Evolutionary conservation across 2,797 vertebrate genomes (phyloP).

Genomic region (Melanotaenia maccullochi): DNA sequence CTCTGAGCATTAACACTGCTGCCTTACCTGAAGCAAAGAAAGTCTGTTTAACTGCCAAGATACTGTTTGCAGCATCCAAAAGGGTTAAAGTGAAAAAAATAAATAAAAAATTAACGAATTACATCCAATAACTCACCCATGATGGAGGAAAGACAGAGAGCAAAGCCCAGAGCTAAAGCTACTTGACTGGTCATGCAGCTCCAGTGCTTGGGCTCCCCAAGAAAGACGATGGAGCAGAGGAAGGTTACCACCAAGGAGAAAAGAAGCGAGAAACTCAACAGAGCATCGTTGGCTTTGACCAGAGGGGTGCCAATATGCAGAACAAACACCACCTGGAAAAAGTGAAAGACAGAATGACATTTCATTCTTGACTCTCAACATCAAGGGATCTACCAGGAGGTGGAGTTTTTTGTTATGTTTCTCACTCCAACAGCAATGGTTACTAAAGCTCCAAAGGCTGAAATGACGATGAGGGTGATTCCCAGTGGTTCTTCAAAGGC

Average conservation of each 20-base stretch:
- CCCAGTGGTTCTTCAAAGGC: slow-evolving; percentile 87
- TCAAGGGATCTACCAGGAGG: background rate
- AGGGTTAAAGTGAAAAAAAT: background rate
- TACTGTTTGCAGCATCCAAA: background rate
- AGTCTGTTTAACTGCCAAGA: background rate
- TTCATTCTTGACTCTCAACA: background rate
- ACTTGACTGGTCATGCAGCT: slow-evolving; percentile 89
- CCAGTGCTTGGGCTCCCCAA: slow-evolving; percentile 84
- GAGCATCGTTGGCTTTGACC: slow-evolving; percentile 82
- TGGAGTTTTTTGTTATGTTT: background rate
- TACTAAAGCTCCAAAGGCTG: slow-evolving; percentile 82
- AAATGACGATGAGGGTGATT: slow-evolving; percentile 85
- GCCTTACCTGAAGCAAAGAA: slow-evolving; percentile 78
- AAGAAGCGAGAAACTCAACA: slow-evolving; percentile 85
- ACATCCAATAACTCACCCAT: slow-evolving; percentile 74
- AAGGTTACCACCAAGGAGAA: slow-evolving; percentile 85
- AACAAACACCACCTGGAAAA: slow-evolving; percentile 78
- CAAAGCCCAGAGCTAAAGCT: slow-evolving; percentile 86
- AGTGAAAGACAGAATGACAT: background rate
- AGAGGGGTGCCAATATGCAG: slow-evolving; percentile 80
- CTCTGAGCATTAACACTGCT: slow-evolving; percentile 85
- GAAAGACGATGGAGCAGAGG: slow-evolving; percentile 86
- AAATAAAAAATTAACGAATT: background rate
- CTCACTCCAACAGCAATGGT: slow-evolving; percentile 78
- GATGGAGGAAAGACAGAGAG: slow-evolving; percentile 85